These are phyloP conservation scores for Leuciscus waleckii DNA, from an alignment of 2,797 vertebrate genomes.

Conservation along the genomic window DNA sequence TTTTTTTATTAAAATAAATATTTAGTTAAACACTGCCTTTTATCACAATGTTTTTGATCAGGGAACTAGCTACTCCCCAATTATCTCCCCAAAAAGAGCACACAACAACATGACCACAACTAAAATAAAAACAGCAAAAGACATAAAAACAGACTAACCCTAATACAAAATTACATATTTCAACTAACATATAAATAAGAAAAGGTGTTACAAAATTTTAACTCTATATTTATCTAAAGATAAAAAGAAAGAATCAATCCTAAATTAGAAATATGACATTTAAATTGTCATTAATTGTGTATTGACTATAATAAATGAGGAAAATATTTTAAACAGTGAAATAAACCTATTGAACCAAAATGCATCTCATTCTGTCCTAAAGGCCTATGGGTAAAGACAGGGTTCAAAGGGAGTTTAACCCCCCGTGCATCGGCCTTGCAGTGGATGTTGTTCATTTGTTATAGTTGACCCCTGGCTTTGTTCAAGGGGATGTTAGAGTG, in stretches of 20 bases:
- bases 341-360: slow-evolving; percentile 39
- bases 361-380: slow-evolving; percentile 7
- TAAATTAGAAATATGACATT: background rate
- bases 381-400: slow-evolving; percentile 57
- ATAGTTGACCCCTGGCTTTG: slow-evolving; percentile 83
- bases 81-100: background rate
- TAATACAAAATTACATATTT: background rate
- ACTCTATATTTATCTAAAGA: background rate
- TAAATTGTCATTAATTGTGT: background rate
- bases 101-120: background rate
- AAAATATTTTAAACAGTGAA: slow-evolving; percentile 11
- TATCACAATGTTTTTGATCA: background rate
- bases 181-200: background rate
- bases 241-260: background rate
- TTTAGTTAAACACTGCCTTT: background rate
- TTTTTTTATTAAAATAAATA: background rate
- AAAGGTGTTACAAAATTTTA: background rate
- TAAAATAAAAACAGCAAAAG: background rate
- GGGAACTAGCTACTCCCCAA: background rate
- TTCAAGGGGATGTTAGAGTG: slow-evolving; percentile 84
- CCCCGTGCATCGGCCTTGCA: slow-evolving; percentile 55
- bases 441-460: slow-evolving; percentile 83
- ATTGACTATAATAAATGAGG: background rate
- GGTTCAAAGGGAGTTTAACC: slow-evolving; percentile 63
- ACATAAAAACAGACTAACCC: background rate